These are phyloP conservation scores for Leucophora obtusa DNA, from an alignment of 2,888 invertebrate species.

Conservation along the genomic window DNA sequence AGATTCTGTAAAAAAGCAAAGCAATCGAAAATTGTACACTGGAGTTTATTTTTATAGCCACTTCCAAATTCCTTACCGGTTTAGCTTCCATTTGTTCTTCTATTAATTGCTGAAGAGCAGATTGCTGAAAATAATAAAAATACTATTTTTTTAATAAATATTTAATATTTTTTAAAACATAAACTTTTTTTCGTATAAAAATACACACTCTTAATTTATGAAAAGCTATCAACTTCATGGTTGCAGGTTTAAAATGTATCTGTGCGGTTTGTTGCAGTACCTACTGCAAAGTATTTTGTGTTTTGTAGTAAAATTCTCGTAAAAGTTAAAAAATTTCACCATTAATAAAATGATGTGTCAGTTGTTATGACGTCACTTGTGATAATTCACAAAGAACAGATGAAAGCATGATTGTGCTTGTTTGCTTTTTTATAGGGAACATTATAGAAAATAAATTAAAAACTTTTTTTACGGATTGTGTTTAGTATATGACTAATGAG, in stretches of 20 bases:
- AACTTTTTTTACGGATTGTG: not conserved
- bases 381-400: constrained; percentile 33
- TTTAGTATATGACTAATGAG: not conserved
- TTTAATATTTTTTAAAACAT: no score
- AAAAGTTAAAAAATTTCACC: constrained; percentile 41
- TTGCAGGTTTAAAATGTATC: constrained; percentile 41
- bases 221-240: constrained; percentile 66
- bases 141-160: not conserved
- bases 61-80: constrained; percentile 55
- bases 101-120: constrained; percentile 71
- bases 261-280: constrained; percentile 22
- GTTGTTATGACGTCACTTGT: constrained; percentile 44
- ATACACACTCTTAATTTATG: constrained; percentile 45
- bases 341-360: constrained; percentile 23
- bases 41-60: not conserved
- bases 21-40: not conserved
- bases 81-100: constrained; percentile 68
- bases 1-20: constrained; percentile 58
- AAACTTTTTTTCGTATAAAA: no score
- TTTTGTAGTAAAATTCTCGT: not conserved
- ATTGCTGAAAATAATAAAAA: constrained; percentile 69
- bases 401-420: constrained; percentile 45
- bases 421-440: constrained; percentile 16
- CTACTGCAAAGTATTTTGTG: not conserved
- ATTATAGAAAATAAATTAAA: not conserved